Evolutionary conservation across 2,113 vertebrate genomes (phyloP).

Genomic region (Pelvicachromis taeniatus): DNA sequence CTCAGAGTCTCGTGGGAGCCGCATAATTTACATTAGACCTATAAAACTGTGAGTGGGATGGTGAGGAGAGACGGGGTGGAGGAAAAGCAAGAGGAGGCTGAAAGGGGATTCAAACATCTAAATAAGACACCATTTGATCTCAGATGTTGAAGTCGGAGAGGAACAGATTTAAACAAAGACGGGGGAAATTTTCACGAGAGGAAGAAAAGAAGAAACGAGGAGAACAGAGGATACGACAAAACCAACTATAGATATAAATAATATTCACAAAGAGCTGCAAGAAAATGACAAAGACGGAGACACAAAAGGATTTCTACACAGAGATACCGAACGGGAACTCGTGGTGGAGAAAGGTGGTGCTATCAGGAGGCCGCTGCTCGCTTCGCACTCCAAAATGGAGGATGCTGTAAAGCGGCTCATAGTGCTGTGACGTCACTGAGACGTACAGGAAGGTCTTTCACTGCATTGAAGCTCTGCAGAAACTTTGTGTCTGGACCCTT

Average conservation of each 20-base stretch:
- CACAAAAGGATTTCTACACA: neutral
- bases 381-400: neutral
- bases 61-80: neutral
- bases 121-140: neutral
- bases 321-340: neutral
- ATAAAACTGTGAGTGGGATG: neutral
- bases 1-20: slow-evolving; percentile 7
- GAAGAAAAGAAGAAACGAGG: neutral
- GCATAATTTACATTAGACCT: slow-evolving; percentile 42
- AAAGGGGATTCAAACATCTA: neutral
- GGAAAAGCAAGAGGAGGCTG: neutral
- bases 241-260: neutral
- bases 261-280: neutral
- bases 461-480: neutral
- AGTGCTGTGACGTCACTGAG: neutral
- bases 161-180: neutral
- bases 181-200: neutral
- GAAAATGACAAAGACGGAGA: neutral
- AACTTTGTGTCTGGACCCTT: neutral
- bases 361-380: neutral
- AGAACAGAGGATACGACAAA: accelerated
- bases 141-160: neutral
- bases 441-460: neutral
- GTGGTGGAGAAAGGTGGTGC: neutral
- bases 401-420: neutral